Base-by-base conservation (phyloP, 30 jellyfish, hydroid and myxozoan species). In the Chironex yamaguchii region DNA sequence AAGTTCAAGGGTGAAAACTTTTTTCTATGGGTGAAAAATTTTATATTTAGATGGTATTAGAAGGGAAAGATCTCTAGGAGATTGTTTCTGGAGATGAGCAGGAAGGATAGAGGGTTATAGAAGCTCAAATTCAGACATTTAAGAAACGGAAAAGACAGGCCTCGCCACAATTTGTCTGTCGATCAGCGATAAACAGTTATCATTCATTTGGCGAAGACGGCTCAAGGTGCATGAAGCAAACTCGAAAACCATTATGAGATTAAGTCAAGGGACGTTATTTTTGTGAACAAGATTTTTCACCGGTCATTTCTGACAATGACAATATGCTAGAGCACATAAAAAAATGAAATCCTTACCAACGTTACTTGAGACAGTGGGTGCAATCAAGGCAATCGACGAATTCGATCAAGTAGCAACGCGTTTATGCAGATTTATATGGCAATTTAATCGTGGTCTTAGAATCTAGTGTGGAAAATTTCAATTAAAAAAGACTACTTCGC, bases 371-470 rank as follows among this genome's bases (percentile, higher is more conserved):
- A 48, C 12, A n/a, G 12, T 48, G 62, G 62, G 14, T 12, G 14
- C 14, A 12, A 12, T n/a, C n/a, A n/a, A n/a, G n/a, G n/a, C n/a
- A 48, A 48, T 48, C 12, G 14, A 12, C 62, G 62, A 48, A n/a
- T 12, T 9, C n/a, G 62, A 48, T 48, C 62, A 48, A 48, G 62
- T 48, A 9, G 62, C 62, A 48, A 20, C 71, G 3, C 23, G 21
- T 6, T 54, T 54, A n/a, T 54, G 23, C 3, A 54, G 71, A 54
- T 54, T 54, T 32, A 6, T 54, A 54, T 20, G 71, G 11, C 21
- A 54, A 54, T 54, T 54, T 54, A n/a, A 54, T 3, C 23, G 71
- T 54, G 3, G 71, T 32, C 25, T n/a, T 54, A 54, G 71, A 54
- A 54, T 54, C 71, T 3, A 4, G 71, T 3, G 71, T n/a, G 21